Base-by-base conservation (phyloP, 2,888 invertebrate genomes). In the Auanema freiburgensis region DNA sequence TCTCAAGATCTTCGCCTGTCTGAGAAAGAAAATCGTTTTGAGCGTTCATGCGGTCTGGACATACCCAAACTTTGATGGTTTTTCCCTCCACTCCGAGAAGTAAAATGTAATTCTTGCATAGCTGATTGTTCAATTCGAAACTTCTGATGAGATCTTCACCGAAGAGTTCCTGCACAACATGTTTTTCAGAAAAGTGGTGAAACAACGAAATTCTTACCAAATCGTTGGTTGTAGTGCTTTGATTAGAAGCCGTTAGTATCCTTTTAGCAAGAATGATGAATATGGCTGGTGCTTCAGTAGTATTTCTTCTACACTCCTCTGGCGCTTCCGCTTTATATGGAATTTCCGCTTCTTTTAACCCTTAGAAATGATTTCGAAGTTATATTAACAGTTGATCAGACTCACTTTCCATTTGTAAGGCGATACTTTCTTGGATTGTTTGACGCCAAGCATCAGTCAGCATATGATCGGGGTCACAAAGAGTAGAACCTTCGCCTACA, bases 391-490 rank as follows among this genome's bases (percentile, higher is more conserved):
- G 46, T 18, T 18, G 23, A 14, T 16, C 3, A 21, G 16, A 69
- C 79, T 56, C 63, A 81, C 82, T 70, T 53, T 75, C 59, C 59
- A 76, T 66, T 52, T 79, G 79, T 46, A 67, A 69, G 11, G 68
- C 64, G 24, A 82, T 67, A 57, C 77, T 83, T 10, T 74, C 68
- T 50, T 77, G 66, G 50, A 82, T 80, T 44, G 74, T 75, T 44
- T 66, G 65, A 41, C 82, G 59, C 83, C 83, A 83, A 52, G 79
- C 75, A 57, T 82, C 82, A 6, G 83, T 79, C 24, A 82, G 54
- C n/a, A 82, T 74, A 57, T 83, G 80, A 57, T 82, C 82, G 2
- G 82, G 82, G 67, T 82, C 82, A 59, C 82, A 82, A 1, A 82
- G 67, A 4, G 80, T 80, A 6, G 80, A 79, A 16, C 73, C 72